Conservation (phyloP, 2,113 vertebrate genomes). For the Malurus alboscapulatus region DNA sequence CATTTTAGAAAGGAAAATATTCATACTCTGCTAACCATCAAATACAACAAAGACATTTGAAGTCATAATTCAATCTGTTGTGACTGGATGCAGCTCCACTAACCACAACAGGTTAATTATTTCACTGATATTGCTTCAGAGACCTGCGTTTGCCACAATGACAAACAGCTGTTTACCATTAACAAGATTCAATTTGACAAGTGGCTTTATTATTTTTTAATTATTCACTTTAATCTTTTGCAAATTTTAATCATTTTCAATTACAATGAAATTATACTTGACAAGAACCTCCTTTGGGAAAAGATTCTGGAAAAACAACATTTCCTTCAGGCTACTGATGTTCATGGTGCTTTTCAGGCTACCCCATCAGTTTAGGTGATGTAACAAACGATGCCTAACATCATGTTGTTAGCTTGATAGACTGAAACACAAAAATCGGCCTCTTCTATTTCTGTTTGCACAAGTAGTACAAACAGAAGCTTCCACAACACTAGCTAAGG, state of each 20-base stretch:
- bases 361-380: background rate
- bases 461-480: background rate
- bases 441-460: background rate
- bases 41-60: background rate
- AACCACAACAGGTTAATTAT: slow-evolving; percentile 15
- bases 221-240: slow-evolving; percentile 19
- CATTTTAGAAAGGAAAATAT: background rate
- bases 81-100: background rate
- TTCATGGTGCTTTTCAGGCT: background rate
- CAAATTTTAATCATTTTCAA: slow-evolving; percentile 26
- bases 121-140: background rate
- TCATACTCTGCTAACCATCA: background rate
- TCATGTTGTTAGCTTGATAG: background rate
- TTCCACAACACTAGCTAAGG: background rate
- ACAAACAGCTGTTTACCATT: slow-evolving; percentile 30
- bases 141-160: background rate
- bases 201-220: background rate
- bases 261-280: slow-evolving; percentile 2
- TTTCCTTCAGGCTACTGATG: background rate
- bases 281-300: slow-evolving; percentile 19
- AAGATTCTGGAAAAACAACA: background rate
- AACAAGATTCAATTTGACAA: slow-evolving; percentile 18
- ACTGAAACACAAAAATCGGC: background rate
- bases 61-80: background rate
- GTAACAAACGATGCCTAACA: background rate